A percentile compares a stretch with the other conserved stretches of the same genome.
Evolutionary conservation across 2,888 invertebrate genomes (phyloP).

Genomic region (Agonopterix subpropinquella): DNA sequence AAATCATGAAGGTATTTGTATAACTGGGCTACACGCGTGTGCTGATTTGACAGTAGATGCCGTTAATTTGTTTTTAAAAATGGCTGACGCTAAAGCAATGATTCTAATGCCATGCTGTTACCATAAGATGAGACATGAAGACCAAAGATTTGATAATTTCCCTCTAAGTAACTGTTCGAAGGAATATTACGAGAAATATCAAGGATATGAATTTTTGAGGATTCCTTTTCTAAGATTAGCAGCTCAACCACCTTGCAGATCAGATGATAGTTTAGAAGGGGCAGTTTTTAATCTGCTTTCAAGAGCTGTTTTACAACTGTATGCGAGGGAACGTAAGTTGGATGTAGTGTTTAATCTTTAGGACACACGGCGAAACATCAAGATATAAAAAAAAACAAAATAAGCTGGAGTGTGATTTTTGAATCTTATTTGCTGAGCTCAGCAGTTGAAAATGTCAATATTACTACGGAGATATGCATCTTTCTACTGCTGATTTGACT

Average conservation of each 20-base stretch:
- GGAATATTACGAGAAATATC: constrained; percentile 34
- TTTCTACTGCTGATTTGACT: too few species aligned
- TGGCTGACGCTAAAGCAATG: constrained; percentile 71
- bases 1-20: constrained; percentile 39
- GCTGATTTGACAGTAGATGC: constrained; percentile 84
- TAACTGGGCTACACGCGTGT: constrained; percentile 84
- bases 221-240: constrained; percentile 83
- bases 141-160: constrained; percentile 75
- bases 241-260: constrained; percentile 77
- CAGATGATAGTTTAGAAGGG: constrained; percentile 66
- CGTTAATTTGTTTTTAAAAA: constrained; percentile 78
- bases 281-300: constrained; percentile 70
- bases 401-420: too few species aligned
- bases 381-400: too few species aligned
- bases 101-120: constrained; percentile 88
- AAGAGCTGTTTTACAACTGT: constrained; percentile 79
- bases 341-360: not conserved
- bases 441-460: too few species aligned
- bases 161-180: constrained; percentile 77
- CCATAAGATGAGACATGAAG: constrained; percentile 74
- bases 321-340: constrained; percentile 72
- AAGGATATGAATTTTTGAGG: constrained; percentile 62
- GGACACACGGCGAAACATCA: too few species aligned
- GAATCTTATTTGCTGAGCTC: too few species aligned
- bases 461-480: too few species aligned